phyloP scores from a whole-genome alignment of 1,140 invertebrate species.

The Megalopta genalis region DNA sequence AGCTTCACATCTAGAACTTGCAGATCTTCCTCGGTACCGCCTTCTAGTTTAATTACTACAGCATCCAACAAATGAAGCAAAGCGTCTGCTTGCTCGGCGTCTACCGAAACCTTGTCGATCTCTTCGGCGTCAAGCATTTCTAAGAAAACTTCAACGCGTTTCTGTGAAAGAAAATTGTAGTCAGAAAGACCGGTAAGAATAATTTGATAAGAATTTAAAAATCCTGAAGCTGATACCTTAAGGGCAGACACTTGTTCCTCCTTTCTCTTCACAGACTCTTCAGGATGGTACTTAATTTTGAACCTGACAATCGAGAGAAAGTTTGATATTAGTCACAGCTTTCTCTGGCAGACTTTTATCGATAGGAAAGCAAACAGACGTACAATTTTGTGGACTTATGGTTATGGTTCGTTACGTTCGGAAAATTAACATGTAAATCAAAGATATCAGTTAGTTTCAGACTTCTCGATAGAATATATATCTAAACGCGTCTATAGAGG shows the following conservation, averaged over 20 bases:
- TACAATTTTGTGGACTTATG: conserved; percentile 41
- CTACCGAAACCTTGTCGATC: conserved; percentile 90
- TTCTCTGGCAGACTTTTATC: neutral
- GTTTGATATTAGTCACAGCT: neutral
- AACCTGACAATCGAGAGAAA: conserved; percentile 88
- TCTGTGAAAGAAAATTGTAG: conserved; percentile 80
- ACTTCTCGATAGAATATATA: conserved; percentile 7
- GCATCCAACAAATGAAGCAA: conserved; percentile 95
- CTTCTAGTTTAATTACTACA: conserved; percentile 98
- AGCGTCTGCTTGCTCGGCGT: conserved; percentile 92
- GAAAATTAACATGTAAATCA: neutral
- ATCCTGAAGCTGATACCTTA: conserved; percentile 82
- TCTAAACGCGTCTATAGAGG: neutral
- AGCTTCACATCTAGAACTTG: conserved; percentile 88
- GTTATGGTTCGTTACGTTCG: conserved; percentile 9
- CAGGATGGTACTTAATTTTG: conserved; percentile 99
- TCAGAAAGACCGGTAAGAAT: no score
- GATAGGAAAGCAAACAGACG: conserved; percentile 43
- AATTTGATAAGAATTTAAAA: conserved; percentile 17
- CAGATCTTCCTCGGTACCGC: conserved; percentile 96
- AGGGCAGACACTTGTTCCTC: conserved; percentile 92
- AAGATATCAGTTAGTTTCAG: conserved; percentile 20
- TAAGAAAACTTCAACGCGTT: conserved; percentile 93
- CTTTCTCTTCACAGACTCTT: conserved; percentile 94
- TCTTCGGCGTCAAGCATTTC: conserved; percentile 89